A percentile compares a stretch with the other conserved stretches of the same genome.
phyloP scores from a whole-genome alignment of 92 coral and sea anemone genomes.

The Phenganax subtilis region DNA sequence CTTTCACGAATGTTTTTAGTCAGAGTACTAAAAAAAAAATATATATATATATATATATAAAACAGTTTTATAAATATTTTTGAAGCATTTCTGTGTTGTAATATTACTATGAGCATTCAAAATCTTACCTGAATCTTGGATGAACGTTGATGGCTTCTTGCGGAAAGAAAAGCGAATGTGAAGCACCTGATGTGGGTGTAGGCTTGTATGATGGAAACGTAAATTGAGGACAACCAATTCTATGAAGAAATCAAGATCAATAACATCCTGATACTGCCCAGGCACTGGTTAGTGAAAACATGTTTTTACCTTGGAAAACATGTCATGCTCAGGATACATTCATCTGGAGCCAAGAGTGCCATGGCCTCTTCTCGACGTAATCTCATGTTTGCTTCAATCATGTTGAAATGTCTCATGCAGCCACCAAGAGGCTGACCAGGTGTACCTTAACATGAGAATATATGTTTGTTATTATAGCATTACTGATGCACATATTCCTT shows the following conservation, averaged over 20 bases:
- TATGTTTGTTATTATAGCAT: not conserved
- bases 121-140: slow-evolving; percentile 81
- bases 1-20: slow-evolving; percentile 83
- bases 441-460: slow-evolving; percentile 50
- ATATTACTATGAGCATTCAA: not conserved
- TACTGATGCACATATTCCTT: not conserved
- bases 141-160: slow-evolving; percentile 81
- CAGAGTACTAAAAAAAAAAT: slow-evolving; percentile 54
- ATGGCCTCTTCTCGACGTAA: slow-evolving; percentile 65
- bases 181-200: slow-evolving; percentile 67
- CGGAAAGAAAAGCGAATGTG: slow-evolving; percentile 83
- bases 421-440: slow-evolving; percentile 95
- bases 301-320: slow-evolving; percentile 78
- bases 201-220: slow-evolving; percentile 61
- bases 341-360: slow-evolving; percentile 61
- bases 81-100: too few species aligned
- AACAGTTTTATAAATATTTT: too few species aligned
- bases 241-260: slow-evolving; percentile 5
- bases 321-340: slow-evolving; percentile 80
- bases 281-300: not conserved
- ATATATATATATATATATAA: not conserved
- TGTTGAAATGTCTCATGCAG: slow-evolving; percentile 92
- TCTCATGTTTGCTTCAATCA: slow-evolving; percentile 93
- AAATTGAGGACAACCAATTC: slow-evolving; percentile 91
- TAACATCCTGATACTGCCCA: not conserved